phyloP scores from a whole-genome alignment of 2,797 vertebrate species.

The Eulemur coronatus region DNA sequence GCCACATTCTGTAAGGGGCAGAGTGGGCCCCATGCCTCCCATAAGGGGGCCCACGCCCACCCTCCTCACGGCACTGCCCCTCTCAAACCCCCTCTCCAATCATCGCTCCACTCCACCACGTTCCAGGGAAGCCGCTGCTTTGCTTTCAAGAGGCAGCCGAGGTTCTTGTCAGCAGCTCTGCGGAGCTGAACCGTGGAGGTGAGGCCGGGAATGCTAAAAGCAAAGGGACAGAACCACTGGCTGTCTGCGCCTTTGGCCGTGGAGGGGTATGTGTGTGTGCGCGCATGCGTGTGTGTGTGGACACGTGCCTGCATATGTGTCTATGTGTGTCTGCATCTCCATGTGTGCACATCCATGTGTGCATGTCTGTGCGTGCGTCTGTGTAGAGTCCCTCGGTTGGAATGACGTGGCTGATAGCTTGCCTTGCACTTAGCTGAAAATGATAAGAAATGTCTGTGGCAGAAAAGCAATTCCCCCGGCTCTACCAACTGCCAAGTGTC shows the following conservation, averaged over 20 bases:
- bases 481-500: neutral
- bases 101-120: neutral
- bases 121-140: neutral
- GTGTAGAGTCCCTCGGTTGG: neutral
- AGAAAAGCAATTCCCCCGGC: constrained; percentile 31
- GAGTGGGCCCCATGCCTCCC: neutral
- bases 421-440: constrained; percentile 50
- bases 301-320: neutral
- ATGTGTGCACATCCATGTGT: neutral
- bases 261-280: neutral
- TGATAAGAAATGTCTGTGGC: constrained; percentile 45
- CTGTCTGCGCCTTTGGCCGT: neutral
- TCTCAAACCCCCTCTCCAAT: neutral
- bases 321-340: neutral
- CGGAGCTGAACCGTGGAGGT: neutral
- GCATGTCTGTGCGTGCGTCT: neutral
- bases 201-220: neutral
- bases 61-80: neutral
- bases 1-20: neutral
- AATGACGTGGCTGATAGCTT: constrained; percentile 9
- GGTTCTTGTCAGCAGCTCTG: neutral
- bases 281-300: neutral
- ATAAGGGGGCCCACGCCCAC: neutral
- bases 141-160: constrained; percentile 22
- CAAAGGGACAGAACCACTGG: neutral